Percentiles rank a stretch among this genome's conserved stretches.
Evolutionary conservation across 2,797 vertebrate genomes (phyloP).

Genomic region (Sciurus vulgaris): DNA sequence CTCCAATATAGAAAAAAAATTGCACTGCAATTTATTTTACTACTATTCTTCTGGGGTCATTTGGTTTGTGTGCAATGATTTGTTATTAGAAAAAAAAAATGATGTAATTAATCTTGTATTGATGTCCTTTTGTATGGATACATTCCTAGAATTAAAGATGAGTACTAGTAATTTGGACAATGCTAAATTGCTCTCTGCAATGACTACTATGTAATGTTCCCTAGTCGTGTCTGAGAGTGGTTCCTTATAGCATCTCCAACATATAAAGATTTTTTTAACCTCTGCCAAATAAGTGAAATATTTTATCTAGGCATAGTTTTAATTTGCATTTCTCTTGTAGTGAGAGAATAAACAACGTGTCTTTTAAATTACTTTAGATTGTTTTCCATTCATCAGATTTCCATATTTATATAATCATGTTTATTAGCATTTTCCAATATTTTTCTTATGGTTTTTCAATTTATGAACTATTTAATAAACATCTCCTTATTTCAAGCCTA

Average conservation of each 20-base stretch:
- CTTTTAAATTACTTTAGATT: neutral
- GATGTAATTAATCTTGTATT: neutral
- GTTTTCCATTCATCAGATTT: neutral
- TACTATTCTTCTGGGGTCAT: neutral
- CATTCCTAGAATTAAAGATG: neutral
- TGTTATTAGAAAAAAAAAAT: neutral
- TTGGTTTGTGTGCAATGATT: neutral
- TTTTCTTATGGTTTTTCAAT: conserved; percentile 8
- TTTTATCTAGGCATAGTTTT: neutral
- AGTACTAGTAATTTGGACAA: neutral
- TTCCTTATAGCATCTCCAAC: neutral
- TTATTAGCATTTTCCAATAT: neutral
- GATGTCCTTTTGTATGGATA: neutral
- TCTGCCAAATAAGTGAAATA: neutral
- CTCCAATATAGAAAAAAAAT: neutral
- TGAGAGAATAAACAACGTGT: neutral
- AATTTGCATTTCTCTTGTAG: neutral
- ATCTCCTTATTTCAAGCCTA: neutral
- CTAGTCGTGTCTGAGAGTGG: neutral
- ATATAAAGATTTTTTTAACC: neutral
- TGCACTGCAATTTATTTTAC: neutral
- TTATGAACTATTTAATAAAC: conserved; percentile 17
- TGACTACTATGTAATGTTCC: neutral
- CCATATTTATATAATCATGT: neutral
- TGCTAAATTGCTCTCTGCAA: neutral